These are phyloP conservation scores for Ridgeia piscesae DNA, from an alignment of 1,140 invertebrate genomes.

Conservation along the genomic window DNA sequence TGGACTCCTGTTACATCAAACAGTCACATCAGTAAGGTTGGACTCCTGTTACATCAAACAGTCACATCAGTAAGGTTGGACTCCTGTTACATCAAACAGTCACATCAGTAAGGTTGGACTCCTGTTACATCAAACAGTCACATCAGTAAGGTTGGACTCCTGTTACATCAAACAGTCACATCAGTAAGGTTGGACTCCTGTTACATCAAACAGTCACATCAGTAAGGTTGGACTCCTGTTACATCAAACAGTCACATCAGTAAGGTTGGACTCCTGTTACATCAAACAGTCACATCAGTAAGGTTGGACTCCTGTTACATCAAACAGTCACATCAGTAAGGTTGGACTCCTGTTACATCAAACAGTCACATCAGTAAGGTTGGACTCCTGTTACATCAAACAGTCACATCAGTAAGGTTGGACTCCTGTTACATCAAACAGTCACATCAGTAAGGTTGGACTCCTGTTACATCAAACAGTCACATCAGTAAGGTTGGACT, in stretches of 20 bases:
- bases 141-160: slow-evolving; percentile 77
- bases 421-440: slow-evolving; percentile 68
- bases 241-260: slow-evolving; percentile 30
- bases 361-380: slow-evolving; percentile 57
- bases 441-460: slow-evolving; percentile 66
- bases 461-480: slow-evolving; percentile 65
- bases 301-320: slow-evolving; percentile 76
- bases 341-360: slow-evolving; percentile 75
- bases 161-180: slow-evolving; percentile 52
- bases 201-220: slow-evolving; percentile 35
- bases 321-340: background rate
- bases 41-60: slow-evolving; percentile 68
- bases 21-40: slow-evolving; percentile 62
- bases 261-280: slow-evolving; percentile 79
- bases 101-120: slow-evolving; percentile 73
- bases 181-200: slow-evolving; percentile 81
- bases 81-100: slow-evolving; percentile 65
- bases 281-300: background rate
- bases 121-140: slow-evolving; percentile 59
- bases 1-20: slow-evolving; percentile 71
- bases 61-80: slow-evolving; percentile 66
- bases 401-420: slow-evolving; percentile 62
- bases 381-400: slow-evolving; percentile 71
- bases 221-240: slow-evolving; percentile 82
- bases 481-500: slow-evolving; percentile 73